These are phyloP conservation scores for Oscheius onirici DNA, from an alignment of 2,888 invertebrate species.

Conservation along the genomic window DNA sequence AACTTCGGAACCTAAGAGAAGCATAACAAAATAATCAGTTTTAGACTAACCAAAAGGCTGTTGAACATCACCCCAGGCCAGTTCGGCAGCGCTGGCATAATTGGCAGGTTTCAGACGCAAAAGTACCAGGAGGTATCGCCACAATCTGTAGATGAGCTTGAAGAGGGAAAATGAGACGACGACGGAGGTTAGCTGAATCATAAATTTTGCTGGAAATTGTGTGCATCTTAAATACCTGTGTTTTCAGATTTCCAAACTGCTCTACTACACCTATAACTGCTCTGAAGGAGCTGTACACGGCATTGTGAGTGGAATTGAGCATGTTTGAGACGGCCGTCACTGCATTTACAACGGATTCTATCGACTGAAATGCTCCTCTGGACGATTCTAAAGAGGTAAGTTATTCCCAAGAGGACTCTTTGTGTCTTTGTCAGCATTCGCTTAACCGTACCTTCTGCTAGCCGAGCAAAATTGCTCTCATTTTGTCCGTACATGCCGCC, in stretches of 20 bases:
- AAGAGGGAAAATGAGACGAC: slow-evolving; percentile 53
- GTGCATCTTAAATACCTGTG: slow-evolving; percentile 77
- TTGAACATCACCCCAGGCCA: slow-evolving; percentile 63
- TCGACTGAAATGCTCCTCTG: slow-evolving; percentile 90
- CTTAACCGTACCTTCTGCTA: slow-evolving; percentile 58
- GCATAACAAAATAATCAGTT: no score
- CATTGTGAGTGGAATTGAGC: slow-evolving; percentile 94
- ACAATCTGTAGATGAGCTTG: slow-evolving; percentile 46
- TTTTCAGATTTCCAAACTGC: slow-evolving; percentile 85
- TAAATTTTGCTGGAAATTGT: not conserved
- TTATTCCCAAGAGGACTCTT: no score
- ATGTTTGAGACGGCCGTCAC: slow-evolving; percentile 91
- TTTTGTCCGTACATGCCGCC: slow-evolving; percentile 46
- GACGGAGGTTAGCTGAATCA: slow-evolving; percentile 48
- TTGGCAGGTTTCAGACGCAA: slow-evolving; percentile 74
- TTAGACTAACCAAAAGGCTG: slow-evolving; percentile 48
- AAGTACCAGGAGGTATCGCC: slow-evolving; percentile 78
- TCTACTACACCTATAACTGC: slow-evolving; percentile 95
- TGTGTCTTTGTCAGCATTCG: not conserved
- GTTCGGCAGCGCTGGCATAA: slow-evolving; percentile 72
- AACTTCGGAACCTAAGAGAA: slow-evolving; percentile 50
- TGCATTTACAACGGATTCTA: slow-evolving; percentile 89
- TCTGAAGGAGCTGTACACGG: slow-evolving; percentile 89
- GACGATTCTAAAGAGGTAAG: slow-evolving; percentile 79
- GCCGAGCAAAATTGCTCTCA: slow-evolving; percentile 57